phyloP scores from a whole-genome alignment of 1,140 invertebrate species.

The Battus philenor region DNA sequence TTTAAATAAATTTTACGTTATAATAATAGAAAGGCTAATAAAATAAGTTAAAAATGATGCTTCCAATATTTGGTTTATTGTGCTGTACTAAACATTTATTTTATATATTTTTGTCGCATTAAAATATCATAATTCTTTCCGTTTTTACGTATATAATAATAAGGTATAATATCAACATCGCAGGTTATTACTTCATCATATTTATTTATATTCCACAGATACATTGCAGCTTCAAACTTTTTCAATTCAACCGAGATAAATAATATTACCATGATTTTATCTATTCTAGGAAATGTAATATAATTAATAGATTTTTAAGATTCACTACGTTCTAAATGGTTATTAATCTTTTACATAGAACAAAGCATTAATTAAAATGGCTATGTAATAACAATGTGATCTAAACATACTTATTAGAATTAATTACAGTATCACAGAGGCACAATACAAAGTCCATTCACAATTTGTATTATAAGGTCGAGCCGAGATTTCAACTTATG shows the following conservation, averaged over 20 bases:
- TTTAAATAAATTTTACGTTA: too few species aligned
- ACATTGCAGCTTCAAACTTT: too few species aligned
- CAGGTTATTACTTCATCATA: too few species aligned
- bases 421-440: constrained; percentile 46
- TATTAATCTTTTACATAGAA: constrained; percentile 5
- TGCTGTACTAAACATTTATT: constrained; percentile 40
- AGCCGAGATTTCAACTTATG: too few species aligned
- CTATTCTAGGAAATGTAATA: background rate
- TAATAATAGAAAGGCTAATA: too few species aligned
- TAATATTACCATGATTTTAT: too few species aligned
- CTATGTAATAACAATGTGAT: constrained; percentile 8
- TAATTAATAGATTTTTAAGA: background rate
- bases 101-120: constrained; percentile 1
- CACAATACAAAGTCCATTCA: constrained; percentile 26
- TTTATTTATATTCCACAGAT: too few species aligned
- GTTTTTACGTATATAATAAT: too few species aligned
- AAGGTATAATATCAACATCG: too few species aligned
- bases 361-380: constrained; percentile 20
- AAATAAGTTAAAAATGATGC: constrained; percentile 18
- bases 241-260: too few species aligned
- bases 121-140: too few species aligned
- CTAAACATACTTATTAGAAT: constrained; percentile 17
- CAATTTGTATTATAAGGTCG: too few species aligned
- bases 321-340: constrained; percentile 7
- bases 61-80: constrained; percentile 63